Percentiles rank a stretch among this genome's conserved stretches.
phyloP scores from a whole-genome alignment of 1,140 invertebrate genomes.

The Drosophila repletoides region DNA sequence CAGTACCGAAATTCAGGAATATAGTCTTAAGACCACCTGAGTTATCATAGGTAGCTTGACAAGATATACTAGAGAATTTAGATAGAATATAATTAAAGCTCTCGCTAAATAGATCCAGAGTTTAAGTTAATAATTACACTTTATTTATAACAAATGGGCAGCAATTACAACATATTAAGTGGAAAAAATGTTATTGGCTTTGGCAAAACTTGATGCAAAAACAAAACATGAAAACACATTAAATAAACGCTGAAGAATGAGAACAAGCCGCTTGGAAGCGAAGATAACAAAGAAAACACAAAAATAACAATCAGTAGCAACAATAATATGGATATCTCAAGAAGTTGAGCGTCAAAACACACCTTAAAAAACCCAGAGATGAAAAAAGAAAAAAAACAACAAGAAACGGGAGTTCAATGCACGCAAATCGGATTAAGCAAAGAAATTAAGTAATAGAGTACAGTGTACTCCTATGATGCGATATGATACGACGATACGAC shows the following conservation, averaged over 20 bases:
- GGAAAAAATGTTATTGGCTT: too few species aligned
- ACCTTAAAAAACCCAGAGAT: slow-evolving; percentile 44
- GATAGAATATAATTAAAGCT: too few species aligned
- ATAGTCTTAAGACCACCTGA: too few species aligned
- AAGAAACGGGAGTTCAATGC: slow-evolving; percentile 68
- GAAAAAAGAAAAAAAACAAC: slow-evolving; percentile 22
- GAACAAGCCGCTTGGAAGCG: slow-evolving; percentile 44
- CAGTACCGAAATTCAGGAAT: too few species aligned
- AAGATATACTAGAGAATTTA: too few species aligned
- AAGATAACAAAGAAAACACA: slow-evolving; percentile 20
- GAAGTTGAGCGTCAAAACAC: slow-evolving; percentile 44
- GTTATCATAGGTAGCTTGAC: too few species aligned
- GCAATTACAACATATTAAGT: slow-evolving; percentile 3
- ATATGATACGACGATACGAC: not conserved
- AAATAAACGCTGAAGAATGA: slow-evolving; percentile 58
- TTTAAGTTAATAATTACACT: slow-evolving; percentile 18
- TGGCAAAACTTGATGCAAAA: too few species aligned
- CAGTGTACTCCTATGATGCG: too few species aligned
- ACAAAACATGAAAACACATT: slow-evolving; percentile 53
- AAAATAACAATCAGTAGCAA: slow-evolving; percentile 48
- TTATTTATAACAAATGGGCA: slow-evolving; percentile 14
- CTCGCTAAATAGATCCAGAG: too few species aligned
- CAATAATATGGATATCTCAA: slow-evolving; percentile 42
- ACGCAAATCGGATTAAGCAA: slow-evolving; percentile 78
- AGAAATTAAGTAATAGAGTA: slow-evolving; percentile 72